A percentile compares a stretch with the other conserved stretches of the same genome.
phyloP scores from a whole-genome alignment of 1,140 invertebrate genomes.

The Sipha flava region DNA sequence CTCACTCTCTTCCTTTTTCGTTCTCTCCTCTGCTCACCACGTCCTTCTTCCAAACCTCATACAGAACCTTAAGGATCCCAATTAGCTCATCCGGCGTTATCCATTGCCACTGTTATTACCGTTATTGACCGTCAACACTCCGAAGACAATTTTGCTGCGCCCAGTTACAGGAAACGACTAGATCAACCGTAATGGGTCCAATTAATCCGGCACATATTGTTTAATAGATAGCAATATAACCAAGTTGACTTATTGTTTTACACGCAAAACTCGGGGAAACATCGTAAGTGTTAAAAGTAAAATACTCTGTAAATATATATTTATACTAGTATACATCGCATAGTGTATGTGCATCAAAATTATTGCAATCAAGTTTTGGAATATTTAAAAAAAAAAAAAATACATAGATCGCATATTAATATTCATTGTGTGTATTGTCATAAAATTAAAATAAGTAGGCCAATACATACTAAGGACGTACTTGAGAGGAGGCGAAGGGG shows the following conservation, averaged over 20 bases:
- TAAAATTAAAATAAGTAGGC: no score
- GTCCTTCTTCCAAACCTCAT: neutral
- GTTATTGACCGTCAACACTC: slow-evolving; percentile 2
- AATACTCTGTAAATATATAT: no score
- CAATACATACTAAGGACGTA: no score
- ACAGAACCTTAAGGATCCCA: neutral
- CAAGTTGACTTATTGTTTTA: slow-evolving; percentile 10
- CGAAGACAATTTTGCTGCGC: neutral
- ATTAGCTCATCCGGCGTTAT: slow-evolving; percentile 16
- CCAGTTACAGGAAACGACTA: slow-evolving; percentile 4
- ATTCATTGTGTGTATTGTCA: no score
- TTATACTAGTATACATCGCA: no score
- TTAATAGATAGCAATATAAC: neutral
- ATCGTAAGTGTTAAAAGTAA: no score
- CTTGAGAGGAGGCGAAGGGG: no score
- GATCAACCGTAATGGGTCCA: slow-evolving; percentile 22
- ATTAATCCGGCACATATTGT: neutral
- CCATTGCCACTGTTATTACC: neutral
- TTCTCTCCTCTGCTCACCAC: neutral
- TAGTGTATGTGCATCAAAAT: no score
- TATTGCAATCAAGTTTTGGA: no score
- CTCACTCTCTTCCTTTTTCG: no score
- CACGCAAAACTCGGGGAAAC: neutral
- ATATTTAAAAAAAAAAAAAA: no score
- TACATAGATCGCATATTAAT: no score